Base-by-base conservation (phyloP, 2,888 invertebrate genomes). In the Anoplius nigerrimus region DNA sequence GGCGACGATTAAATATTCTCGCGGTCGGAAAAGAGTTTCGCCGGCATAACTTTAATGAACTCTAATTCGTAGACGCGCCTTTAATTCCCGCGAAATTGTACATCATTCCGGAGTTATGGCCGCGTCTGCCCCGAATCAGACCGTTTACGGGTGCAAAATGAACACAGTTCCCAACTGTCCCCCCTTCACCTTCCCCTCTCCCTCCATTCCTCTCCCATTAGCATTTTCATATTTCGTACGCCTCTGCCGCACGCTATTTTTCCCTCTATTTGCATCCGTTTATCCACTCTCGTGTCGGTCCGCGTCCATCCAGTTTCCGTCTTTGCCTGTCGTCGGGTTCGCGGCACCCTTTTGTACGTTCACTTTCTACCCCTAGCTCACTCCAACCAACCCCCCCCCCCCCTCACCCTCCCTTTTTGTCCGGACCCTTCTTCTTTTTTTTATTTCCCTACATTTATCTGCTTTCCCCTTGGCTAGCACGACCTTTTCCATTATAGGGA, bases 31-130 rank as follows among this genome's bases (percentile, higher is more conserved):
- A 53, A 59, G 5, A 48, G 51, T 43, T 53, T 42, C 15, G 51
- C 34, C 21, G n/a, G 2, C 2, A 16, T 51, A 52, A 59, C 46
- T 57, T 45, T 48, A 56, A 55, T 62, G 53, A 54, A 18, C 45
- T 18, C 27, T 15, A n/a, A 48, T 57, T 63, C 11, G 2, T 16
- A 53, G 20, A 21, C 20, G 53, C 22, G 34, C 48, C 5, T 48
- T 48, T 48, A 48, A 48, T 48, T 13, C 48, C 3, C n/a, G 1
- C 2, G n/a, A 4, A 48, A 48, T 48, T 48, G n/a, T 5, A 48
- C 18, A 16, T 16, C n/a, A 48, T 48, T 48, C 8, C 48, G 48
- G 1, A 8, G 48, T 18, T 34, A 18, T 48, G 16, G 48, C 48
- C 48, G 16, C n/a, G 13, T 48, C 13, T 48, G 13, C 48, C 48